Conservation (phyloP, 2,888 invertebrate species). For the Lithophane socia region DNA sequence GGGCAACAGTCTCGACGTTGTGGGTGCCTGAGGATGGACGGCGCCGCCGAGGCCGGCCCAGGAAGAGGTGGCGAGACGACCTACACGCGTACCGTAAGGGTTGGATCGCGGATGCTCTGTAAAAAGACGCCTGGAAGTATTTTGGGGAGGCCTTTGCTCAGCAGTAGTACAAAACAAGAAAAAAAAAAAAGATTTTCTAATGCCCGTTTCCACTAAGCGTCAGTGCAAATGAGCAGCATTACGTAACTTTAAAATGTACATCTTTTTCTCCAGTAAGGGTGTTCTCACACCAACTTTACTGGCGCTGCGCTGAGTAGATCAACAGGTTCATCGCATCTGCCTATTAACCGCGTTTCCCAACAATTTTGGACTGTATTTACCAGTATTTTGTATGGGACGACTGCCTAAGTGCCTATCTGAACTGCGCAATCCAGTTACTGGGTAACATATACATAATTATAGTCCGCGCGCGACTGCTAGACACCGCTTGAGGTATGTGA, state of each 20-base stretch:
- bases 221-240: neutral
- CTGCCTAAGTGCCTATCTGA: neutral
- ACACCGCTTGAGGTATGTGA: too few relatives aligned
- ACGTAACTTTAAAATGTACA: neutral
- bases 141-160: neutral
- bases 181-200: neutral
- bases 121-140: neutral
- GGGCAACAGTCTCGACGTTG: neutral
- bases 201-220: neutral
- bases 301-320: neutral
- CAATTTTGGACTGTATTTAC: neutral
- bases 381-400: neutral
- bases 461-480: neutral
- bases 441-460: neutral
- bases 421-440: neutral
- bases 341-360: neutral
- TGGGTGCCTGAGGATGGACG: neutral
- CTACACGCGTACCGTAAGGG: constrained; percentile 9
- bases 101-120: constrained; percentile 5
- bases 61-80: neutral
- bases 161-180: neutral
- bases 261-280: neutral
- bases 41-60: neutral
- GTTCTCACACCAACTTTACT: neutral
- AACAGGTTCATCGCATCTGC: neutral